These are phyloP conservation scores for Therioaphis trifolii DNA, from an alignment of 2,888 invertebrate genomes.

Conservation along the genomic window DNA sequence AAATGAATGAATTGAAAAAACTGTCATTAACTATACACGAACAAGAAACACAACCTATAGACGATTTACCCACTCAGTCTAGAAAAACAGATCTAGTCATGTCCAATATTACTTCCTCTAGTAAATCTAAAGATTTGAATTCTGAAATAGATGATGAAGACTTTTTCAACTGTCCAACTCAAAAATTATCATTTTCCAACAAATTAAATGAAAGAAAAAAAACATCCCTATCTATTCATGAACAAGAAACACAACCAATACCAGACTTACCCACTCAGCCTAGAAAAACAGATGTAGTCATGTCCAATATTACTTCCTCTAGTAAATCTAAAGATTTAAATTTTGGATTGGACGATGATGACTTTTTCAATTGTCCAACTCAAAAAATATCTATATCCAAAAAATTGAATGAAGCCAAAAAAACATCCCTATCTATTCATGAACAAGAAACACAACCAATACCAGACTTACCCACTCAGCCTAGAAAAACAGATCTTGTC, in stretches of 20 bases:
- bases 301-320: background rate
- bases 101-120: background rate
- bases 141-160: constrained; percentile 7
- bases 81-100: too few species aligned
- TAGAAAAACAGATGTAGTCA: background rate
- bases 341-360: background rate
- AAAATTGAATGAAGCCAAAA: background rate
- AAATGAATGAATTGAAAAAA: background rate
- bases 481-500: background rate
- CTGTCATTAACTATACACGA: background rate
- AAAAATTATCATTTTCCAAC: background rate
- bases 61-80: background rate
- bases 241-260: background rate
- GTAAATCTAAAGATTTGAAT: background rate
- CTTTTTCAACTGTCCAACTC: constrained; percentile 38
- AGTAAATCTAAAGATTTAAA: background rate
- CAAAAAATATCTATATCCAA: constrained; percentile 11
- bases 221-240: background rate
- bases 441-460: background rate
- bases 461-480: background rate
- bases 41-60: background rate
- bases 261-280: background rate
- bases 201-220: background rate
- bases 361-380: constrained; percentile 42
- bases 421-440: too few species aligned